Evolutionary conservation across 2,888 invertebrate genomes (phyloP), one percentile per base, ranked within the genome.

Genomic region (Idaea biselata): DNA sequence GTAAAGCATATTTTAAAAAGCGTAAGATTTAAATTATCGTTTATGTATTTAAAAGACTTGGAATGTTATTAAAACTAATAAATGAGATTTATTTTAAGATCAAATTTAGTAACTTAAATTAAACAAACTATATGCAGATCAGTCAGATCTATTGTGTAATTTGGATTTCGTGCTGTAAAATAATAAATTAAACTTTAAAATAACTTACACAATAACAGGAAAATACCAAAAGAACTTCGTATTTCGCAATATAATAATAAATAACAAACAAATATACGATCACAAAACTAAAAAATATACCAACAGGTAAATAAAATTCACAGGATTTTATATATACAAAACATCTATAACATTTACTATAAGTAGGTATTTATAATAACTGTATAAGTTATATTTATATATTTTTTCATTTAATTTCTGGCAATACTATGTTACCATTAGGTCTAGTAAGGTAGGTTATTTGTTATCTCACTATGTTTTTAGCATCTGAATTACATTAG

Each of bases 291-390:
- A 54, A 60, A 56, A 18, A 33, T 44, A 54, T 55, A 58, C 58
- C 53, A 44, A 44, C 53, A 55, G 55, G 25, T 61, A 60, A 11
- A 67, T 57, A 61, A 54, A 63, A 64, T 64, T 67, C 63, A 67
- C 66, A 63, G 66, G 44, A 44, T 44, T 44, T 56, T 56, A 56
- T 8, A 56, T 18, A 56, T 56, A 56, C 25, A 25, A 25, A 56
- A 56, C 56, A 56, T 56, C 56, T 56, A 44, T 56, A 56, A 56
- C 56, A 14, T 56, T 56, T 2, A 18, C 18, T 56, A 56, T 18
- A 18, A 11, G 5, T 8, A 18, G 6, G 6, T 56, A 11, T 18
- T 18, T 4, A 18, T 18, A 7, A 56, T 56, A 18, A 56, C 18
- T 18, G 18, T 56, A 55, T 16, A 16, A 16, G 14, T 44, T 44